Base-by-base conservation (phyloP, 2,888 invertebrate species). In the Meteorus colon region DNA sequence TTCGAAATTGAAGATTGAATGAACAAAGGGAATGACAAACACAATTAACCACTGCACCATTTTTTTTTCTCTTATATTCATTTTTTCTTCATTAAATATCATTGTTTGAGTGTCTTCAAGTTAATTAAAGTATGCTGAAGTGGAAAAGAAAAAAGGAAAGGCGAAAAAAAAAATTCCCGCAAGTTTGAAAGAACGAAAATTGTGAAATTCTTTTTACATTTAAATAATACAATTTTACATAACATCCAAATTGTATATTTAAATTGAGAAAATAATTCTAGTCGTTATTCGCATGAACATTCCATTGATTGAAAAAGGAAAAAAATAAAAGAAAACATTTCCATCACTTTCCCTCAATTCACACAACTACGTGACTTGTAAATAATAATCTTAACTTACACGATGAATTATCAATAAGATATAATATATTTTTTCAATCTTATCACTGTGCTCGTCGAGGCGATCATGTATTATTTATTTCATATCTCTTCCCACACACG, bases 401-500 rank as follows among this genome's bases (percentile, higher is more conserved):
- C 71, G 48, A 76, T 77, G 41, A 75, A 65, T 72, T 72, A 60
- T 60, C 34, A 76, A 76, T 76, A 76, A 75, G 71, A 70, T 63
- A 75, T 75, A 75, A 75, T 75, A 76, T 76, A 76, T 76, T 76
- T 76, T 76, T 77, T 75, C 77, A 74, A 77, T 75, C 74, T 77
- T 66, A 81, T 80, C 77, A 74, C 76, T 73, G 74, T 77, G 76
- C 76, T 74, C 76, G 66, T 67, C 67, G 68, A 74, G 77, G 77
- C 72, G 63, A 66, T 75, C 16, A 24, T 34, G 16, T 37, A 37
- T 65, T 67, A 59, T 73, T 73, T 67, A 37, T 67, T 8, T 16
- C 55, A 34, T n/a, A 29, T 29, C 31, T 27, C 19, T 45, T 14
- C 4, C 14, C 19, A n/a, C 19, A 62, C 68, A 69, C 34, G 8